Conservation (phyloP, 2,113 vertebrate genomes). For the Tyrannus savana region DNA sequence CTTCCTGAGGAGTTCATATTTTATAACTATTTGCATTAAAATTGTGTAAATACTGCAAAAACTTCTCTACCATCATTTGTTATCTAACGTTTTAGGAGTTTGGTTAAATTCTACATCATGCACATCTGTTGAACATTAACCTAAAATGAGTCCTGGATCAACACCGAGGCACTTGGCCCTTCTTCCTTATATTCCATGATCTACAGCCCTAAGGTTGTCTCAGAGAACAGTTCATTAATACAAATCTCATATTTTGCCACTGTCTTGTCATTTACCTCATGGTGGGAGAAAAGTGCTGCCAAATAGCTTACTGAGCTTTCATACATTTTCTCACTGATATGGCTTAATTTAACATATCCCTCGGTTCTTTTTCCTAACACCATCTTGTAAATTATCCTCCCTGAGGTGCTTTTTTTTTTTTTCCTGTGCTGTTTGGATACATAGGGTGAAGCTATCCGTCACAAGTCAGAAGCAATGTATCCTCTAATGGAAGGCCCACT, state of each 20-base stretch:
- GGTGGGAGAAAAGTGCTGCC: neutral
- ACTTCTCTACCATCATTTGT: neutral
- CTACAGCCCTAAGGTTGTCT: neutral
- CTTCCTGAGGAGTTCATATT: neutral
- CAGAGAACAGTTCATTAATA: neutral
- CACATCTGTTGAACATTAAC: neutral
- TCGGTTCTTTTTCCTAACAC: neutral
- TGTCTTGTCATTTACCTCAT: constrained; percentile 18
- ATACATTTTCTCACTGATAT: neutral
- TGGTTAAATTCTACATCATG: neutral
- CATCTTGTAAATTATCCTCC: neutral
- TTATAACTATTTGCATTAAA: neutral
- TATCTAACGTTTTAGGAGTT: neutral
- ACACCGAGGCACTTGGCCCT: neutral
- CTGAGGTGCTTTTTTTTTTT: neutral
- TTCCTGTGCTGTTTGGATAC: neutral
- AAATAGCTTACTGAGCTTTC: neutral
- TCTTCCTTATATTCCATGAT: neutral
- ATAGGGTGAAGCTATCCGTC: neutral
- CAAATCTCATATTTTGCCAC: neutral
- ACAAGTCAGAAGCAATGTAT: neutral
- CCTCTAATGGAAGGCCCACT: neutral
- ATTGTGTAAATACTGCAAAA: neutral
- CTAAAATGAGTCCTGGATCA: neutral
- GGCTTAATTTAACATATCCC: neutral